phyloP scores from a whole-genome alignment of 23 tunicate species.

The Oikopleura vanhoeffeni region DNA sequence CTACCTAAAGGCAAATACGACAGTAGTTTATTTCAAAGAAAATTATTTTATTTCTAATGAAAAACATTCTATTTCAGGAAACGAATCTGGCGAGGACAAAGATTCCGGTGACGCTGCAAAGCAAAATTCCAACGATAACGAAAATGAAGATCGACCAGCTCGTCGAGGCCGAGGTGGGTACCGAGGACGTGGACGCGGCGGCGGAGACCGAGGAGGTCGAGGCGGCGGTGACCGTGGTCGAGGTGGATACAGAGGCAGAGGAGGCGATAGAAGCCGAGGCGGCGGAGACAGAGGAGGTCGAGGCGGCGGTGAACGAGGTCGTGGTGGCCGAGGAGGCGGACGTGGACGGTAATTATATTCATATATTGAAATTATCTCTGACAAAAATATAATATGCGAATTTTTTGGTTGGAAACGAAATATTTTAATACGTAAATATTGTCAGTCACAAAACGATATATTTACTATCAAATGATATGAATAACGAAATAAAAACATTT shows the following conservation, averaged over 20 bases:
- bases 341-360: too few relatives aligned
- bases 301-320: slow-evolving; percentile 31
- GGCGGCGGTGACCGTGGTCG: slow-evolving; percentile 20
- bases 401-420: too few relatives aligned
- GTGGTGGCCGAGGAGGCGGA: neutral
- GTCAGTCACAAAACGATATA: too few relatives aligned
- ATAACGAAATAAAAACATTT: too few relatives aligned
- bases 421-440: too few relatives aligned
- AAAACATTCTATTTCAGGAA: too few relatives aligned
- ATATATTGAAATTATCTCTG: too few relatives aligned
- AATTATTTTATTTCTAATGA: too few relatives aligned
- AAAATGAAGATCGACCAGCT: neutral
- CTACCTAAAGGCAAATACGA: neutral
- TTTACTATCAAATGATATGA: too few relatives aligned
- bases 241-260: neutral
- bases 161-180: slow-evolving; percentile 5
- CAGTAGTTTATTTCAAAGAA: neutral
- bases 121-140: neutral
- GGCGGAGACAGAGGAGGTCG: slow-evolving; percentile 21
- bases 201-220: slow-evolving; percentile 35
- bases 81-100: neutral
- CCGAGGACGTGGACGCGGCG: slow-evolving; percentile 19
- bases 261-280: neutral
- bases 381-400: too few relatives aligned
- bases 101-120: neutral